Evolutionary conservation across 2,888 invertebrate species (phyloP), one percentile per base, ranked within the genome.

Genomic region (Flabesymbios commensalis): DNA sequence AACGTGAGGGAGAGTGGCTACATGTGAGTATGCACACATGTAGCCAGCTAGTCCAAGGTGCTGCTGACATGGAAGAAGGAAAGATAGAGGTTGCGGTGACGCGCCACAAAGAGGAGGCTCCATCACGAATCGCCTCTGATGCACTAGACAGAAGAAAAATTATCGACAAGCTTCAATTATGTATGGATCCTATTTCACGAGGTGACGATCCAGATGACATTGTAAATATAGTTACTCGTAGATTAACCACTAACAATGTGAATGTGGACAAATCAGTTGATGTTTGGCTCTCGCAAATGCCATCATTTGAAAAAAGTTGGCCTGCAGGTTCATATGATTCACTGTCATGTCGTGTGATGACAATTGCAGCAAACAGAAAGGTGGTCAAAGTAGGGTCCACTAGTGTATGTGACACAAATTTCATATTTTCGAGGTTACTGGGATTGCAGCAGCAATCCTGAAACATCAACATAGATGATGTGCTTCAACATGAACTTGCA

Each of bases 401-500:
- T 10, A 32, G 5, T 14, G 47, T 45, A 24, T 42, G 26, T 28
- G 52, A 61, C 48, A 57, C 60, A 28, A 14, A 56, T 24, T 39
- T 60, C 14, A 60, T 63, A 14, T 57, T 55, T 24, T 52, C 52
- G 26, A n/a, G 7, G 22, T 62, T 56, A 14, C 54, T 59, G 47
- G 62, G 53, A 36, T 26, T 65, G 22, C 39, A 56, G n/a, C n/a
- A n/a, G 22, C 19, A 43, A 42, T 36, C 42, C 28, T 36, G 64
- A 19, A 14, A 42, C 14, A 52, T 65, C 28, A 42, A 58, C 39
- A 47, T 62, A 2, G 32, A 55, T 22, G 55, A 58, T 47, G 47
- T 66, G n/a, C 45, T 65, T 24, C 28, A 24, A 10, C 41, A 67
- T 65, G 62, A 66, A 47, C 59, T 67, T n/a, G 41, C 65, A 31